These are phyloP conservation scores for Etheostoma perlongum DNA, from an alignment of 2,797 vertebrate species.

Conservation along the genomic window DNA sequence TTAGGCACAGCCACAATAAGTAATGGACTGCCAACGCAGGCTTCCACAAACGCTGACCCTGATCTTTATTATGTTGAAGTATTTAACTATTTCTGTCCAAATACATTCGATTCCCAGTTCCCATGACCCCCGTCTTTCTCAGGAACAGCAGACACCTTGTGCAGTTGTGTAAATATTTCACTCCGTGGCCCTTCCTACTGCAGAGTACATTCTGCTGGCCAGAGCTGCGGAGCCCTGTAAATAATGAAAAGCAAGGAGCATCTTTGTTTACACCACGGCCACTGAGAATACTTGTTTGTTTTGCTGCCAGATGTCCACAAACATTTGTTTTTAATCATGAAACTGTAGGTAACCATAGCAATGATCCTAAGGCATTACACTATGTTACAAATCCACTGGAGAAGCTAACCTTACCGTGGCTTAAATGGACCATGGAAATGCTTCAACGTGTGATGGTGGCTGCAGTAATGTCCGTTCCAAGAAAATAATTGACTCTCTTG, in stretches of 20 bases:
- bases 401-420: background rate
- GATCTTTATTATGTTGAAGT: constrained; percentile 9
- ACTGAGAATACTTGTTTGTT: background rate
- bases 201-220: constrained; percentile 7
- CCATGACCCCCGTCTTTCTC: background rate
- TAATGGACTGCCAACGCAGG: background rate
- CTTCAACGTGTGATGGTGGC: background rate
- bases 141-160: background rate
- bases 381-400: background rate
- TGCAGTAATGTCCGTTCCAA: background rate
- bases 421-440: background rate
- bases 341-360: constrained; percentile 1
- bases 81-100: constrained; percentile 8
- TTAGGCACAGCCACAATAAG: constrained; percentile 1
- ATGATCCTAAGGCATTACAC: background rate
- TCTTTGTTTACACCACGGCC: constrained; percentile 15
- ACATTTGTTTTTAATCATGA: background rate
- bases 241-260: constrained; percentile 1
- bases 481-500: background rate
- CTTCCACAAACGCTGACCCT: background rate
- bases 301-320: background rate
- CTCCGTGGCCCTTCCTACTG: background rate
- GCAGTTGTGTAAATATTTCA: constrained; percentile 21
- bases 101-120: background rate
- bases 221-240: background rate